Percentiles rank a stretch among this genome's conserved stretches.
These are phyloP conservation scores for Drosophila punjabiensis DNA, from an alignment of 1,140 invertebrate genomes.

Conservation along the genomic window DNA sequence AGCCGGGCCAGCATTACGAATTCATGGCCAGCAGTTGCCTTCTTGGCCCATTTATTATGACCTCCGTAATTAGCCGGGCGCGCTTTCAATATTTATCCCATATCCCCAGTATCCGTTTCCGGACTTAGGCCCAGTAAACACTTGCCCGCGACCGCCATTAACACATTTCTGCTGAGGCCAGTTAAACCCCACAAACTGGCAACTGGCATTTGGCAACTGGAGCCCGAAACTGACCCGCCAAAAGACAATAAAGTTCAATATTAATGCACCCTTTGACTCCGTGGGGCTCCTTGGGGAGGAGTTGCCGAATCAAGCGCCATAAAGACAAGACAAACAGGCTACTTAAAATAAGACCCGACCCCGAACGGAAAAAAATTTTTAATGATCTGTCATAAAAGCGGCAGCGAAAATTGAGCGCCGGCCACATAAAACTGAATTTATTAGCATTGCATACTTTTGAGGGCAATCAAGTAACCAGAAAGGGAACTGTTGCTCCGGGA, in stretches of 20 bases:
- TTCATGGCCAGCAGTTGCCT: constrained; percentile 35
- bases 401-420: constrained; percentile 48
- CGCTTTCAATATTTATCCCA: constrained; percentile 40
- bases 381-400: constrained; percentile 82
- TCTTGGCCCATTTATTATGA: constrained; percentile 35
- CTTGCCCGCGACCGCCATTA: constrained; percentile 40
- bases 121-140: constrained; percentile 34
- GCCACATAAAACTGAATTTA: constrained; percentile 75
- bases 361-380: constrained; percentile 49
- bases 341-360: constrained; percentile 63
- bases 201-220: not conserved
- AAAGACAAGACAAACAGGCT: constrained; percentile 82
- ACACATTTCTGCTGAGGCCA: constrained; percentile 50
- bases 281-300: constrained; percentile 20
- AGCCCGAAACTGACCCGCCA: constrained; percentile 55
- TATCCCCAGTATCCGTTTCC: constrained; percentile 33
- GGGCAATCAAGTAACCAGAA: constrained; percentile 75
- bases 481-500: constrained; percentile 47
- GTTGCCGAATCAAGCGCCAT: constrained; percentile 63
- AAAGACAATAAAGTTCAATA: constrained; percentile 81
- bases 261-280: constrained; percentile 81
- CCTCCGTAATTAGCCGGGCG: constrained; percentile 32
- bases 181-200: constrained; percentile 7
- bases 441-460: constrained; percentile 81
- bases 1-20: constrained; percentile 29